Base-by-base conservation (phyloP, 1,140 invertebrate species). In the Drosophila melanica region DNA sequence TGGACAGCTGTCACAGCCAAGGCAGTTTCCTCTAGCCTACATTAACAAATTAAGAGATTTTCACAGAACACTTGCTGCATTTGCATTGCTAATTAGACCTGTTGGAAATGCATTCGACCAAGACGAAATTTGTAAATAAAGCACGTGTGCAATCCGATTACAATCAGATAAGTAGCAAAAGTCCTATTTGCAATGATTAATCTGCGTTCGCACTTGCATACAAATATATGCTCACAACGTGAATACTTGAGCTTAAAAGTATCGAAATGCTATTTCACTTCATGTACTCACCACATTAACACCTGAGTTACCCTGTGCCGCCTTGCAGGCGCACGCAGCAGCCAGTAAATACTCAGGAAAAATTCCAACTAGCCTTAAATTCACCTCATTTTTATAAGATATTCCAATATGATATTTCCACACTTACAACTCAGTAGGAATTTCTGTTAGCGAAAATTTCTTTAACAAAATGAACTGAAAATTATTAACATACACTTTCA, bases 21-120 rank as follows among this genome's bases (percentile, higher is more conserved):
- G 2, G n/a, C 23, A 33, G 27, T 27, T n/a, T 51, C 30, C 2
- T 4, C n/a, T 39, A 14, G 14, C 10, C 10, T 58, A n/a, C 18
- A 65, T 65, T 45, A 37, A 37, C 63, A 66, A 57, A 66, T 57
- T 57, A 66, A 66, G 63, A 66, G 63, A 30, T 57, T 66, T 57
- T 23, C 62, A 3, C 14, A 12, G 16, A 18, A 3, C 27, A 53
- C 16, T n/a, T 6, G 14, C n/a, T 27, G 35, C 48, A 51, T 53
- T 30, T 42, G 11, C 14, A n/a, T 39, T 63, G 35, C 9, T 27
- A 58, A 18, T 58, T 58, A 16, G 41, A 30, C 5, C 41, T 1
- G 23, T 42, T 58, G 2, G 10, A 12, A 30, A 30, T 45, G 14
- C 27, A 30, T 30, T 42, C 12, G 2, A 23, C 35, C 0, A 27